Percentiles rank a stretch among this genome's conserved stretches.
phyloP scores from a whole-genome alignment of 2,888 invertebrate genomes.

The Drosophila neonasuta region DNA sequence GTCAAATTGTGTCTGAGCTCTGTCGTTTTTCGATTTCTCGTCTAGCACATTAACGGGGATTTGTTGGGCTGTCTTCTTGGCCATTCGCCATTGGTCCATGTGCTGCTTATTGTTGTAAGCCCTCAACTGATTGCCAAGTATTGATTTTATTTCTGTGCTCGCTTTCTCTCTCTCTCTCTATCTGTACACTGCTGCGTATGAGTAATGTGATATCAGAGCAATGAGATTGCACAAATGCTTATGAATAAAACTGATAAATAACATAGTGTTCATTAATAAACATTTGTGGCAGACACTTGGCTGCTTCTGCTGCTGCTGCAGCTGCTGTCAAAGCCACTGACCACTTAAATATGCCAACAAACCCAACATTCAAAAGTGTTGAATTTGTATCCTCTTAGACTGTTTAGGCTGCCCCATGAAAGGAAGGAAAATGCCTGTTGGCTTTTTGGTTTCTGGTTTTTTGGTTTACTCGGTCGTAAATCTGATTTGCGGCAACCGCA shows the following conservation, averaged over 20 bases:
- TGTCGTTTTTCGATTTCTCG: constrained; percentile 12
- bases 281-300: constrained; percentile 48
- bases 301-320: constrained; percentile 10
- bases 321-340: constrained; percentile 43
- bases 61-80: constrained; percentile 50
- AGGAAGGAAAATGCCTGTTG: constrained; percentile 32
- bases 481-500: constrained; percentile 50
- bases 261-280: constrained; percentile 63
- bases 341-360: constrained; percentile 48
- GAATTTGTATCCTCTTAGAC: constrained; percentile 39
- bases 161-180: no score
- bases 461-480: constrained; percentile 39
- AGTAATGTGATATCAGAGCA: constrained; percentile 41
- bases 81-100: constrained; percentile 50
- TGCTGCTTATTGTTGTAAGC: constrained; percentile 65
- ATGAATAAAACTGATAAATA: constrained; percentile 54
- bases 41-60: constrained; percentile 62
- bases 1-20: constrained; percentile 23
- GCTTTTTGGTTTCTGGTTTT: constrained; percentile 29
- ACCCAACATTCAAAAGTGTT: constrained; percentile 38
- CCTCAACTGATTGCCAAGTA: constrained; percentile 61
- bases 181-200: constrained; percentile 29
- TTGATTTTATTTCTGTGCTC: constrained; percentile 57
- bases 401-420: constrained; percentile 19
- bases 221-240: constrained; percentile 35